A percentile compares a stretch with the other conserved stretches of the same genome.
Evolutionary conservation across 2,113 vertebrate species (phyloP).

Genomic region (Larimichthys crocea): DNA sequence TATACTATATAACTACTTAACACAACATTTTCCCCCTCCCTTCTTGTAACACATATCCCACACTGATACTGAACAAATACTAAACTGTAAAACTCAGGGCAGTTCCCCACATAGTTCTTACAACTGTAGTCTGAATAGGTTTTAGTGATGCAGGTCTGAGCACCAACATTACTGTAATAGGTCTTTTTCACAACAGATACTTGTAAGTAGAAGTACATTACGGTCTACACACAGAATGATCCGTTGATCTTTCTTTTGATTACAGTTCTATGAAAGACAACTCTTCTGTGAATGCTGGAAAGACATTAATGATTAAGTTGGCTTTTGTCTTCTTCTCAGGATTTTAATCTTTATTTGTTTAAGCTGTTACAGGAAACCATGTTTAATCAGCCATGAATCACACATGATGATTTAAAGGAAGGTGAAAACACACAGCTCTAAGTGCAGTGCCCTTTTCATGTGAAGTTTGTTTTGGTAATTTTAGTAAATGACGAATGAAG

Average conservation of each 20-base stretch:
- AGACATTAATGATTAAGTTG: slow-evolving; percentile 48
- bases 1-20: background rate
- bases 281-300: background rate
- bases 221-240: background rate
- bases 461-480: background rate
- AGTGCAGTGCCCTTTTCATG: background rate
- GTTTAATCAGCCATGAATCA: background rate
- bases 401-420: background rate
- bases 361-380: slow-evolving; percentile 14
- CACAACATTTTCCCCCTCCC: background rate
- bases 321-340: slow-evolving; percentile 9
- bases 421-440: too few relatives aligned
- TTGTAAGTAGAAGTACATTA: background rate
- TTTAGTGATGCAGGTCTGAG: background rate
- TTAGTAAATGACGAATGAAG: background rate
- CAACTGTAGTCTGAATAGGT: background rate
- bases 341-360: slow-evolving; percentile 20
- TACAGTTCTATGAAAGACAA: slow-evolving; percentile 10
- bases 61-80: background rate
- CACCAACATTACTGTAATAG: background rate
- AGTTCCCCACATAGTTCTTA: too few relatives aligned
- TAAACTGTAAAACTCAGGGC: background rate
- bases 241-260: slow-evolving; percentile 17
- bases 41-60: background rate
- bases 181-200: background rate